Conservation (phyloP, 2,888 invertebrate genomes). For the Caenorhabditis sp. region DNA sequence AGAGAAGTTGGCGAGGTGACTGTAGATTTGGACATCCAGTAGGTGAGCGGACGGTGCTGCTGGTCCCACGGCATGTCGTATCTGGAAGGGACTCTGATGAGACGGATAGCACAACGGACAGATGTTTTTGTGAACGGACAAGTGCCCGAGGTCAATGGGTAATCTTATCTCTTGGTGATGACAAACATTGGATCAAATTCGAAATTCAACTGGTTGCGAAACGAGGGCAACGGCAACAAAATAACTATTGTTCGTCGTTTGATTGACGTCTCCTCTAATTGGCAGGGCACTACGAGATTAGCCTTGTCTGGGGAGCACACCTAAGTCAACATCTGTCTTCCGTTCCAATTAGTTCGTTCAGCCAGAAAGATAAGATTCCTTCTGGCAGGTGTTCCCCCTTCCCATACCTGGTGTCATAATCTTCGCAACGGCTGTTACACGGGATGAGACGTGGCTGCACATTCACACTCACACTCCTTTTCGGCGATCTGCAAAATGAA, state of each 20-base stretch:
- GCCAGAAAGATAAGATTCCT: constrained; percentile 25
- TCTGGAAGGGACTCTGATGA: constrained; percentile 56
- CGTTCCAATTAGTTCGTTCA: not conserved
- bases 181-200: no score
- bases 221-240: no score
- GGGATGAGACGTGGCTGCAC: constrained; percentile 53
- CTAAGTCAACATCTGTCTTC: constrained; percentile 27
- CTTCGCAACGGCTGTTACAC: constrained; percentile 41
- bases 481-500: constrained; percentile 7
- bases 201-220: no score
- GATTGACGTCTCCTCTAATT: no score
- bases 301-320: no score
- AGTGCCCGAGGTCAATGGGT: no score
- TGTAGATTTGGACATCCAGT: constrained; percentile 58
- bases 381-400: constrained; percentile 12
- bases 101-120: no score
- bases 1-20: constrained; percentile 60
- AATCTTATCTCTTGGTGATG: no score
- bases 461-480: constrained; percentile 33
- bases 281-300: no score
- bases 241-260: no score
- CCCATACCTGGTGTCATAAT: constrained; percentile 45
- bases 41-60: constrained; percentile 55
- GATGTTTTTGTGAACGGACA: not conserved
- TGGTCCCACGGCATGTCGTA: constrained; percentile 67